A percentile compares a stretch with the other conserved stretches of the same genome.
Evolutionary conservation across 2,888 invertebrate genomes (phyloP).

Genomic region (Alviniconcha strummeri): DNA sequence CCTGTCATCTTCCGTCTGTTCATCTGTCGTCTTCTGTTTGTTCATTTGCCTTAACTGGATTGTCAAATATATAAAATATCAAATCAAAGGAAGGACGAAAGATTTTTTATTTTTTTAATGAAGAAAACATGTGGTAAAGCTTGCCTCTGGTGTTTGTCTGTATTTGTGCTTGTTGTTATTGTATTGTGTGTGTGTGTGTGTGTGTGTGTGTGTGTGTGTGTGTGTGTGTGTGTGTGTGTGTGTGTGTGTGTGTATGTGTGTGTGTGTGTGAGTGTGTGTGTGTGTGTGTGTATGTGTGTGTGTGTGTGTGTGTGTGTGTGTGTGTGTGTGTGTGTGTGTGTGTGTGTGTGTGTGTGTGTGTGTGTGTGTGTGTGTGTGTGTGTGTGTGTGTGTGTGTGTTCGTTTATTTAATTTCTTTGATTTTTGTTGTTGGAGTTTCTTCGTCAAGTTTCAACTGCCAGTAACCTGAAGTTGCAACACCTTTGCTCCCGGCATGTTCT

Average conservation of each 20-base stretch:
- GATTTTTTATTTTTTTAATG: too few species aligned
- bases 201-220: conserved; percentile 22
- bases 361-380: conserved; percentile 4
- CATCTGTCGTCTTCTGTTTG: too few species aligned
- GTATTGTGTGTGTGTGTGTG: background rate
- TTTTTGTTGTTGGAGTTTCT: too few species aligned
- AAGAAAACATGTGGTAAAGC: too few species aligned
- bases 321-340: conserved; percentile 12
- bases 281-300: conserved; percentile 27
- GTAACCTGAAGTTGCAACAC: too few species aligned
- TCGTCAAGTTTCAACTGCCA: too few species aligned
- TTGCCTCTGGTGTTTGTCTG: background rate
- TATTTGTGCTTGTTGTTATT: background rate
- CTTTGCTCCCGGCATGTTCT: too few species aligned
- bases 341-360: background rate
- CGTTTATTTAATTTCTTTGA: too few species aligned
- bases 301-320: conserved; percentile 12
- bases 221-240: conserved; percentile 22
- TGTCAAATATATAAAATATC: too few species aligned
- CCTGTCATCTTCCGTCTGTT: background rate
- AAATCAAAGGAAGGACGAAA: too few species aligned
- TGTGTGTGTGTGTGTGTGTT: conserved; percentile 16
- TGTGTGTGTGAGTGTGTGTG: conserved; percentile 24
- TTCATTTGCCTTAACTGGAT: too few species aligned
- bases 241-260: conserved; percentile 25